Conservation (phyloP, 2,888 invertebrate species). For the Plemyria rubiginata region DNA sequence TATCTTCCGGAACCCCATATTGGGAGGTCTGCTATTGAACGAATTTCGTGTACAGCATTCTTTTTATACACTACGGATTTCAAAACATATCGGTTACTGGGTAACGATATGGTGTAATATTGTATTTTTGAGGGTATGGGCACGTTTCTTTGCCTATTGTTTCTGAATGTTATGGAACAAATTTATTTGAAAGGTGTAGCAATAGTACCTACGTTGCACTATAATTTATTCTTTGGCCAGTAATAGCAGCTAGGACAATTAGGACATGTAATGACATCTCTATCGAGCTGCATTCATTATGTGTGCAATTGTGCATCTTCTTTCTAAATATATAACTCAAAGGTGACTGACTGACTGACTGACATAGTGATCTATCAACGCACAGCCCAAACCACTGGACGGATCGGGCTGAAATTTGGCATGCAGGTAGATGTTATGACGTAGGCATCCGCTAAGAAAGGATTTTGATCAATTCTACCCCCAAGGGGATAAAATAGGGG, state of each 20-base stretch:
- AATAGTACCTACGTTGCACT: constrained; percentile 13
- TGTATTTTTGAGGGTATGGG: constrained; percentile 43
- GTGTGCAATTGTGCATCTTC: no score
- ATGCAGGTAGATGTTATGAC: no score
- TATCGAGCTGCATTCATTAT: constrained; percentile 8
- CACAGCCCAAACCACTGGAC: no score
- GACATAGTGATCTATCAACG: no score
- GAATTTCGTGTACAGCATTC: constrained; percentile 45
- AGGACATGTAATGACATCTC: constrained; percentile 8
- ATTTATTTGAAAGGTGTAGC: constrained; percentile 26
- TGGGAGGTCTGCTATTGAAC: constrained; percentile 52
- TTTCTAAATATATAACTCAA: no score
- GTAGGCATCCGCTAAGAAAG: no score
- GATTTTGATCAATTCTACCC: no score
- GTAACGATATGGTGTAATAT: constrained; percentile 55
- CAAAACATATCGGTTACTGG: constrained; percentile 64
- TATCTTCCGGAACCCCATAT: constrained; percentile 59
- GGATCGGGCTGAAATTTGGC: no score
- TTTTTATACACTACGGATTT: constrained; percentile 67
- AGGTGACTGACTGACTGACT: no score
- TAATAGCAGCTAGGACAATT: constrained; percentile 20
- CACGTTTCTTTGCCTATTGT: constrained; percentile 54
- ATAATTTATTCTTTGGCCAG: background rate
- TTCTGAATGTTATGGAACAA: constrained; percentile 31
- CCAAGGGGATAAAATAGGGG: no score